Percentiles rank a stretch among this genome's conserved stretches.
Evolutionary conservation across 2,797 vertebrate genomes (phyloP).

Genomic region (Gallirallus australis): DNA sequence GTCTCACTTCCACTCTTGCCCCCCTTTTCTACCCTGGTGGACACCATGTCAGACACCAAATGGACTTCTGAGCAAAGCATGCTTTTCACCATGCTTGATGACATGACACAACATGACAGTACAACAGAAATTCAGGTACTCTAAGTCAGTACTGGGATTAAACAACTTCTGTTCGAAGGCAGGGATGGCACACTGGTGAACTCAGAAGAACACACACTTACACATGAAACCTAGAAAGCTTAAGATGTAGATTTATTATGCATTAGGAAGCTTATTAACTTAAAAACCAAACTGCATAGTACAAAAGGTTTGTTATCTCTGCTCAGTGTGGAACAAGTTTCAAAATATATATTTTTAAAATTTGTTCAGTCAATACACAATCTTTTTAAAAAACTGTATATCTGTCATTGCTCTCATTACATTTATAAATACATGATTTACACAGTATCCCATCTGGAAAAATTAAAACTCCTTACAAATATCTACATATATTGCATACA

Average conservation of each 20-base stretch:
- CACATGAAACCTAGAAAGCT: slow-evolving; percentile 41
- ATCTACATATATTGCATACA: slow-evolving; percentile 79
- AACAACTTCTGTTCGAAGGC: background rate
- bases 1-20: background rate
- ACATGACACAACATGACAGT: background rate
- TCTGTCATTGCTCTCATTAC: slow-evolving; percentile 76
- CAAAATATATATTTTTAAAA: slow-evolving; percentile 81
- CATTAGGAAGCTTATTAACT: slow-evolving; percentile 78
- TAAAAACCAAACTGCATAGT: slow-evolving; percentile 77
- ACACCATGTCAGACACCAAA: background rate
- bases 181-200: background rate
- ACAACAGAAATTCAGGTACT: background rate
- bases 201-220: background rate
- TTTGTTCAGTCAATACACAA: slow-evolving; percentile 80
- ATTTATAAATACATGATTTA: slow-evolving; percentile 85
- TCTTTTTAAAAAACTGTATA: slow-evolving; percentile 81
- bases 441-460: slow-evolving; percentile 76
- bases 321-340: slow-evolving; percentile 74
- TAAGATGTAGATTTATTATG: slow-evolving; percentile 79
- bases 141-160: background rate
- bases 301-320: slow-evolving; percentile 79
- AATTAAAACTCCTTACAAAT: slow-evolving; percentile 79
- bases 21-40: background rate
- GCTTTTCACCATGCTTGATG: background rate
- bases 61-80: background rate